A percentile compares a stretch with the other conserved stretches of the same genome.
Evolutionary conservation across 92 coral and sea anemone genomes (phyloP).

Genomic region (Epizoanthus ramosus): DNA sequence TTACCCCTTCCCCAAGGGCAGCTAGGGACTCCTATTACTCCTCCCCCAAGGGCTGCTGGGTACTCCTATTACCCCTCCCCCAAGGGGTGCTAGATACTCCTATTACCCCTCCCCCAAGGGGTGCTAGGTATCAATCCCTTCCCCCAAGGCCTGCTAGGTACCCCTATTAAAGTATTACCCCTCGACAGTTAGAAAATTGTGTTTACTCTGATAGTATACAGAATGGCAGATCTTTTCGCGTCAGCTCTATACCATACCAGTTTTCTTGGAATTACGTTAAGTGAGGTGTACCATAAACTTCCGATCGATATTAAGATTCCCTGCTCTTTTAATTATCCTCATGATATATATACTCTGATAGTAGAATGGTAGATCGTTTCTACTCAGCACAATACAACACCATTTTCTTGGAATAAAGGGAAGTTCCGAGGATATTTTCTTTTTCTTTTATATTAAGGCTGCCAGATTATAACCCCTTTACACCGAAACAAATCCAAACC

Average conservation of each 20-base stretch:
- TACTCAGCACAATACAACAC: slow-evolving; percentile 50
- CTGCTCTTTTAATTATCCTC: not conserved
- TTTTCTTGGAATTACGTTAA: slow-evolving; percentile 74
- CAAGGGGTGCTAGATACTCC: too few relatives aligned
- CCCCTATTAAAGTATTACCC: too few relatives aligned
- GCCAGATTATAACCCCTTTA: not conserved
- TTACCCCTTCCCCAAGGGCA: too few relatives aligned
- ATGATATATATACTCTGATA: slow-evolving; percentile 47
- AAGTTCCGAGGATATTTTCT: not conserved
- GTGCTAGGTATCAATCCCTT: too few relatives aligned
- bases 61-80: too few relatives aligned
- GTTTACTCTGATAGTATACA: slow-evolving; percentile 51
- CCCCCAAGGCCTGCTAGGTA: too few relatives aligned
- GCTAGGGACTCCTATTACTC: too few relatives aligned
- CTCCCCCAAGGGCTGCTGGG: too few relatives aligned
- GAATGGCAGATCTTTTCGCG: slow-evolving; percentile 57
- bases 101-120: too few relatives aligned
- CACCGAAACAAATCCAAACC: too few relatives aligned
- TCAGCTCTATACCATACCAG: slow-evolving; percentile 58
- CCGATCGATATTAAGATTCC: not conserved
- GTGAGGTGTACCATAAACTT: not conserved
- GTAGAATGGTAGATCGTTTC: slow-evolving; percentile 54
- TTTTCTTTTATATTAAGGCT: not conserved
- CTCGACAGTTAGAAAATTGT: slow-evolving; percentile 52
- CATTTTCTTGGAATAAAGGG: slow-evolving; percentile 77